Evolutionary conservation across 2,797 vertebrate genomes (phyloP), one percentile per base, ranked within the genome.

Genomic region (Coendou prehensilis): DNA sequence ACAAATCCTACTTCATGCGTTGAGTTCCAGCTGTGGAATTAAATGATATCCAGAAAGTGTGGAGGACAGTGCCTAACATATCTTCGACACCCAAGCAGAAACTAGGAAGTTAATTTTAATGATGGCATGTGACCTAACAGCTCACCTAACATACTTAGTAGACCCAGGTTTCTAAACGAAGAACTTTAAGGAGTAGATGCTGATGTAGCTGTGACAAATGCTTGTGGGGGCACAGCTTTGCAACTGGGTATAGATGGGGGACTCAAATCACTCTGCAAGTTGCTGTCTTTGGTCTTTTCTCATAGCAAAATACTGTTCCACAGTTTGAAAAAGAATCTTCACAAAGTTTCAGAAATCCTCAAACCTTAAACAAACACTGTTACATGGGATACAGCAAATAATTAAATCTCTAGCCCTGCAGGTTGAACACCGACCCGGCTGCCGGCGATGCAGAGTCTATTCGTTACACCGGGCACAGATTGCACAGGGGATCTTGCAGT

Each of bases 381-480:
- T 50, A 41, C 89, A 81, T 80, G 4, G 64, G 0, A 87, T 13
- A 75, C 26, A 63, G 47, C 52, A 92, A 92, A 83, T 91, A 61
- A 61, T 80, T 80, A 67, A 81, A 96, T 87, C 82, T 80, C 30
- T 45, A 37, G 45, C 59, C 94, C 81, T 26, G 26, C 54, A 59
- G 76, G 23, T 76, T 83, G 69, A 47, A 89, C 47, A 75, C 45
- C 47, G 73, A 87, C 76, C 54, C n/a, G 61, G 18, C 47, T 54
- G 10, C 91, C 23, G 20, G 92, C 2, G 47, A 59, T 10, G 9
- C 5, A 30, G 61, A 85, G 61, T 52, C 63, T 89, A n/a, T 79
- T 88, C 97, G 37, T 93, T 33, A 76, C 57, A 14, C n/a, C 91
- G 96, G 96, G 84, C 78, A 78, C 9, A 33, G 56, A 85, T 37